phyloP scores from a whole-genome alignment of 1,140 invertebrate genomes.

The Lepidurus arcticus region DNA sequence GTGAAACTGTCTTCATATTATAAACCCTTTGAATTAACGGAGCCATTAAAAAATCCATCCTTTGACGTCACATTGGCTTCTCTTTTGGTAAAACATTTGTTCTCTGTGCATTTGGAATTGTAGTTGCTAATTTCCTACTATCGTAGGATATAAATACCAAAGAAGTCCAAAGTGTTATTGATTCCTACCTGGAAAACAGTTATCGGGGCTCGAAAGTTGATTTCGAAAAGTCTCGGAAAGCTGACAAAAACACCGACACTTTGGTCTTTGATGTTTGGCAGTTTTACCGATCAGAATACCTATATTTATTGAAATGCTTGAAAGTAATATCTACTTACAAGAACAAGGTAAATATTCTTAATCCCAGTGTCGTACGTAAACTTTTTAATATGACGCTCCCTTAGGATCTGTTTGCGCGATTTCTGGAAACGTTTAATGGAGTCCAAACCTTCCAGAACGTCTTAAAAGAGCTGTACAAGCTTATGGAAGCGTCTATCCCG shows the following conservation, averaged over 20 bases:
- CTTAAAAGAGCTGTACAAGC: not conserved
- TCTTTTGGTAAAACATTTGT: not conserved
- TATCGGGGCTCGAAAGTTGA: not conserved
- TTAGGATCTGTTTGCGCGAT: not conserved
- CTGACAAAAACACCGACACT: not conserved
- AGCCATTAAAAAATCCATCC: not conserved
- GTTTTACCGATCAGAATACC: constrained; percentile 7
- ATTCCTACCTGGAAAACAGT: not conserved
- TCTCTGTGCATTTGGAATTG: not conserved
- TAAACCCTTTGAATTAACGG: not conserved
- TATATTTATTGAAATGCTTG: not conserved
- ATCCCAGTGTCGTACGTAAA: no score
- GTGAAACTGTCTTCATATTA: not conserved
- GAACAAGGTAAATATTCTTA: not conserved
- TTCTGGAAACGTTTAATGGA: not conserved
- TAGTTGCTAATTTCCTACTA: not conserved
- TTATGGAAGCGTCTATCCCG: not conserved
- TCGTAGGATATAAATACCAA: not conserved
- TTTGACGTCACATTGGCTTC: not conserved
- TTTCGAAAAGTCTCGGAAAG: not conserved
- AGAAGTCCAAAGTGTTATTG: not conserved
- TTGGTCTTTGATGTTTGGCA: not conserved
- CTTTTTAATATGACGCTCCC: not conserved
- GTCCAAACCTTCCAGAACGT: not conserved
- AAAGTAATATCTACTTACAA: not conserved